Percentiles rank a stretch among this genome's conserved stretches.
These are phyloP conservation scores for Dermatemys mawii DNA, from an alignment of 2,113 vertebrate species.

Conservation along the genomic window DNA sequence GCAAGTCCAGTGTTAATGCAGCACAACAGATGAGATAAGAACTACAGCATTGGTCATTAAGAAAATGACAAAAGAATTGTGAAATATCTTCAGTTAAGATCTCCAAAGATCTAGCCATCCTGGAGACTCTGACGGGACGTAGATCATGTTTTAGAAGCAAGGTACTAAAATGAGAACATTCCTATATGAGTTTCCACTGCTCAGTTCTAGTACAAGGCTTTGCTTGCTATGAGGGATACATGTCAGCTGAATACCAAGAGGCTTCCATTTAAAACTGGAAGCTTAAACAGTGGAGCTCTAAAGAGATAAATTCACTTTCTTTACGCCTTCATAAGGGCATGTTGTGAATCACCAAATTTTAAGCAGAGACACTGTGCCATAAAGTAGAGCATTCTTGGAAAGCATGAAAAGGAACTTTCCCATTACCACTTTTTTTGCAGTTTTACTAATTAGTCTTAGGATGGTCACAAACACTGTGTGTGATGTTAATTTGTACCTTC, in stretches of 20 bases:
- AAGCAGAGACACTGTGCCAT: accelerated
- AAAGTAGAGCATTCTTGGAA: accelerated
- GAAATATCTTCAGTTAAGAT: neutral
- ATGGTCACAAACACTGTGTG: too few relatives aligned
- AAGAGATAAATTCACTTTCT: neutral
- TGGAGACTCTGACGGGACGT: neutral
- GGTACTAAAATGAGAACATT: neutral
- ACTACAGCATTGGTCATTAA: neutral
- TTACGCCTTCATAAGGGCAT: neutral
- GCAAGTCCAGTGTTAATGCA: neutral
- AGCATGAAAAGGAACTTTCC: neutral
- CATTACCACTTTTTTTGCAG: neutral
- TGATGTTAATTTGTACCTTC: accelerated
- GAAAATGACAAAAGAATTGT: neutral
- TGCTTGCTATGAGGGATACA: accelerated
- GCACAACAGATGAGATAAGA: neutral
- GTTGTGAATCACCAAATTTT: neutral
- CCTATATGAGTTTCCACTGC: neutral
- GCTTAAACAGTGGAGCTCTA: neutral
- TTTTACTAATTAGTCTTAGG: accelerated
- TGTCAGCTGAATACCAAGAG: neutral
- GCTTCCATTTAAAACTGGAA: neutral
- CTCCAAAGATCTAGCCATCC: neutral
- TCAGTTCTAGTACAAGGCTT: neutral
- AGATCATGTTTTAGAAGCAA: neutral